A percentile compares a stretch with the other conserved stretches of the same genome.
Conservation (phyloP, 2,113 vertebrate genomes). For the Gobio gobio region DNA sequence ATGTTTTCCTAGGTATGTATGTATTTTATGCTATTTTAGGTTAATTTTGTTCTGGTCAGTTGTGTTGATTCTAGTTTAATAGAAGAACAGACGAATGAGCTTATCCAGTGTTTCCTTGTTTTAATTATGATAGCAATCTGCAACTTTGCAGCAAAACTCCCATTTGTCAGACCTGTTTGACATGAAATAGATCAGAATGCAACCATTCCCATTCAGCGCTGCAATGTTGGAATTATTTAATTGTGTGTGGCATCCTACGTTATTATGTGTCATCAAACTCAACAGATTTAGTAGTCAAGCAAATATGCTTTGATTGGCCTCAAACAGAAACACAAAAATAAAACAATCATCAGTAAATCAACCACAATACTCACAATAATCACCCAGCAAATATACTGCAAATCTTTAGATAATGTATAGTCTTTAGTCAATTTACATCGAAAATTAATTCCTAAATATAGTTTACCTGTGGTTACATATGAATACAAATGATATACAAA, state of each 20-base stretch:
- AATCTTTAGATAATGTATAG: not conserved
- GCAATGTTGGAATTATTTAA: no score
- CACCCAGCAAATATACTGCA: not conserved
- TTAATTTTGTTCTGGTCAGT: not conserved
- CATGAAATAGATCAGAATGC: not conserved
- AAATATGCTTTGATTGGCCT: not conserved
- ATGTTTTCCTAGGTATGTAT: not conserved
- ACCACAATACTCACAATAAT: not conserved
- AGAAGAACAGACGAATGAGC: constrained; percentile 3
- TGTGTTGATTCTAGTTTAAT: not conserved
- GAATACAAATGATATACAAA: constrained; percentile 28
- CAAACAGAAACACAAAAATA: not conserved
- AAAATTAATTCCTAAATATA: not conserved
- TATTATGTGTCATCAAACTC: not conserved
- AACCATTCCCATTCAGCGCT: not conserved
- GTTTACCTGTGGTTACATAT: not conserved
- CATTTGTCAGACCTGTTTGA: constrained; percentile 2
- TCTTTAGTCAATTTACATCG: not conserved
- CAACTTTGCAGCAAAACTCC: not conserved
- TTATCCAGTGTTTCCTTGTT: constrained; percentile 24
- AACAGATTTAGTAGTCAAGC: not conserved
- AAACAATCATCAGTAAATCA: not conserved
- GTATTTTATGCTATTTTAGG: not conserved
- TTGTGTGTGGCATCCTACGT: not conserved
- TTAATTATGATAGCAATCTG: constrained; percentile 19